Conservation (phyloP, 2,888 invertebrate genomes). For the Anaspis maculata region DNA sequence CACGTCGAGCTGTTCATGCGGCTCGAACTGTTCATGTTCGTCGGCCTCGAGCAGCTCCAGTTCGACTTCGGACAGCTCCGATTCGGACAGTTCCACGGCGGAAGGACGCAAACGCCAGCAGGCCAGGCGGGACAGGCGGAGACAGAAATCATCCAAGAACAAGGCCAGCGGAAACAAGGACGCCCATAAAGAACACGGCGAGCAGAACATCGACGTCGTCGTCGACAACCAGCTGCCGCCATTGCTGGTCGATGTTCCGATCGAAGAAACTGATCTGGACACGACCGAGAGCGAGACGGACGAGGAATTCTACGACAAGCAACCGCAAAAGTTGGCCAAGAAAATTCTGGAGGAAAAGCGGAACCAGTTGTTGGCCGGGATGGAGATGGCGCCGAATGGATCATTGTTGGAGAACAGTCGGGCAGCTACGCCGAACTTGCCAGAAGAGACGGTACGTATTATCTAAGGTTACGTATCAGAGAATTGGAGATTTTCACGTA, state of each 20-base stretch:
- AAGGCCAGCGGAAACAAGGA: constrained; percentile 26
- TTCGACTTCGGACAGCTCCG: constrained; percentile 42
- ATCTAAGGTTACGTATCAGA: no score
- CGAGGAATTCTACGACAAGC: constrained; percentile 80
- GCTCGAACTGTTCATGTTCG: constrained; percentile 76
- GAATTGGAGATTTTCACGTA: no score
- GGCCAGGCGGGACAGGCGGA: constrained; percentile 38
- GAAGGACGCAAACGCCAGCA: constrained; percentile 44
- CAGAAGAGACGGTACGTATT: no score
- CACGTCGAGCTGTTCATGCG: constrained; percentile 71
- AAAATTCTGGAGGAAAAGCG: constrained; percentile 69
- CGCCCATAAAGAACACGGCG: constrained; percentile 46
- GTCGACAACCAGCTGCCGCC: constrained; percentile 38
- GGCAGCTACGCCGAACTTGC: constrained; percentile 54
- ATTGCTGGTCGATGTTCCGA: constrained; percentile 46
- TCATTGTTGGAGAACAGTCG: constrained; percentile 49
- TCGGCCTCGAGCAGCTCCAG: constrained; percentile 55
- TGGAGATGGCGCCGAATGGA: constrained; percentile 46
- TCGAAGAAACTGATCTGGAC: constrained; percentile 76
- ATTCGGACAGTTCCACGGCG: constrained; percentile 55
- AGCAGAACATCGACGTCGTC: constrained; percentile 44
- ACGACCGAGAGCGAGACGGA: constrained; percentile 80
- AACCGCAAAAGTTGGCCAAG: constrained; percentile 67
- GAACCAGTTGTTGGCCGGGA: constrained; percentile 57
- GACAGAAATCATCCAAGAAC: constrained; percentile 15